Conservation (phyloP, 37 sponge, comb jelly and placozoan genomes). For the Petrosia ficiformis region DNA sequence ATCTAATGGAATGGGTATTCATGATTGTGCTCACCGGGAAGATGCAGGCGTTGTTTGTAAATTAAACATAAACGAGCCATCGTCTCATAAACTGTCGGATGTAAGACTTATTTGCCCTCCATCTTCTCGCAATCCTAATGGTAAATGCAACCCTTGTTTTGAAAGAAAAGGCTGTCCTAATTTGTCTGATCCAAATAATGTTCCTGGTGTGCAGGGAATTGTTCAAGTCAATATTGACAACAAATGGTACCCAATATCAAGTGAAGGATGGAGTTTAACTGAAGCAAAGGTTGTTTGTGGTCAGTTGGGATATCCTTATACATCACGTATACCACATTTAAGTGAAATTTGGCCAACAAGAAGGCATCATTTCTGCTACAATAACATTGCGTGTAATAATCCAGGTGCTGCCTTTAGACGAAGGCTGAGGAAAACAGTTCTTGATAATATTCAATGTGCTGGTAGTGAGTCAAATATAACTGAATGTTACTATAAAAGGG, state of each 20-base stretch:
- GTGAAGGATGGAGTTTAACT: not conserved
- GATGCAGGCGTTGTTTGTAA: conserved; percentile 65
- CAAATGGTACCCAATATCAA: conserved; percentile 13
- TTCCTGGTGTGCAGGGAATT: conserved; percentile 1
- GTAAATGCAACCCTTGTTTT: not conserved
- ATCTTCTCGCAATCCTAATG: no score
- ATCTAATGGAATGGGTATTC: conserved; percentile 23
- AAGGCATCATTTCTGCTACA: no score
- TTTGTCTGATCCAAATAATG: not conserved
- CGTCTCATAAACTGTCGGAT: not conserved
- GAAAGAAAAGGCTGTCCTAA: not conserved
- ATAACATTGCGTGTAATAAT: not conserved
- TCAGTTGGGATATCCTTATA: conserved; percentile 11
- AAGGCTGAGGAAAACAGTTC: not conserved
- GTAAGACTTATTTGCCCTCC: conserved; percentile 35
- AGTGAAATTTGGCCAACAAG: conserved; percentile 12
- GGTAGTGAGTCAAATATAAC: conserved; percentile 38
- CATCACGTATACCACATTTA: conserved; percentile 13
- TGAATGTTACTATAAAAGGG: conserved; percentile 36
- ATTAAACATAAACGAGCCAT: not conserved
- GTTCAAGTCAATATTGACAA: conserved; percentile 6
- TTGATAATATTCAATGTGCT: conserved; percentile 13
- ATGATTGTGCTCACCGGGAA: conserved; percentile 55
- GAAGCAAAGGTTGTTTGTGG: conserved; percentile 11
- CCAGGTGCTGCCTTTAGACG: not conserved